phyloP scores from a whole-genome alignment of 2,113 vertebrate species.

The Poicephalus gulielmi region DNA sequence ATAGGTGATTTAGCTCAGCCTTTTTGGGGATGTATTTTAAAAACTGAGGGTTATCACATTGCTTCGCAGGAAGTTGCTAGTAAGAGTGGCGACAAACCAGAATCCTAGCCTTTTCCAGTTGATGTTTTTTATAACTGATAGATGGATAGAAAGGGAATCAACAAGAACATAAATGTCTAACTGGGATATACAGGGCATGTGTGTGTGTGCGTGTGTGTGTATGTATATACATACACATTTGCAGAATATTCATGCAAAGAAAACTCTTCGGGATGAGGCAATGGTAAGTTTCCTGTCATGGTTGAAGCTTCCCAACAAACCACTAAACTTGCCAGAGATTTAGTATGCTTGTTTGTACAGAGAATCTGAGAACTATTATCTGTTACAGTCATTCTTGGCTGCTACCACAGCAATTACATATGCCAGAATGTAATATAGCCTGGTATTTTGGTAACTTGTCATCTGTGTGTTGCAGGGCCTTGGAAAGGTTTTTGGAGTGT shows the following conservation, averaged over 20 bases:
- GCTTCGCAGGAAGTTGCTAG: background rate
- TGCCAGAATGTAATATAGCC: background rate
- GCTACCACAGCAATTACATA: background rate
- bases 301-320: background rate
- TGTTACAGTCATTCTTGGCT: background rate
- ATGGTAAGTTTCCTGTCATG: background rate
- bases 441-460: background rate
- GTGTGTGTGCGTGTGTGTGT: fast-evolving
- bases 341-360: background rate
- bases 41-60: background rate
- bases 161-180: background rate
- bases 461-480: background rate
- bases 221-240: background rate
- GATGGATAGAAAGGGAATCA: background rate
- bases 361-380: background rate
- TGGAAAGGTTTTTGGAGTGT: background rate
- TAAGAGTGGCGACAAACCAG: background rate
- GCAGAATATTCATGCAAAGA: background rate
- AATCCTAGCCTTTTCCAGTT: background rate
- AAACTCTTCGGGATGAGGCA: background rate
- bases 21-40: background rate
- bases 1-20: background rate
- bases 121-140: background rate
- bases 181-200: background rate
- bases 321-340: background rate